Percentiles rank a stretch among this genome's conserved stretches.
These are phyloP conservation scores for Jaculus jaculus DNA, from an alignment of 2,113 vertebrate genomes.

Conservation along the genomic window DNA sequence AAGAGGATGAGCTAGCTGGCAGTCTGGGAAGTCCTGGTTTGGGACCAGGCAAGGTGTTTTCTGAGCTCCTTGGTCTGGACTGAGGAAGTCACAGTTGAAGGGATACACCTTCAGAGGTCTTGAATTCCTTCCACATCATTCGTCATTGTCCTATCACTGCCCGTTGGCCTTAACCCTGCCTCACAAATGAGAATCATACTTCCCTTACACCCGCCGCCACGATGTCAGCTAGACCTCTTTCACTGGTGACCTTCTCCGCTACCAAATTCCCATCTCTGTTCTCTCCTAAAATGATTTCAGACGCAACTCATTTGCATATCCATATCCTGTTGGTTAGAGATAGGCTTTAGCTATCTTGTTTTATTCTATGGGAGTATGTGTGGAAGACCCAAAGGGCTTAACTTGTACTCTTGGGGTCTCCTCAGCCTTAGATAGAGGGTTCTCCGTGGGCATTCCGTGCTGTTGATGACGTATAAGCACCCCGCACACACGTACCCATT, in stretches of 20 bases:
- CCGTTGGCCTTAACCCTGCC: neutral
- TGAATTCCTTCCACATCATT: neutral
- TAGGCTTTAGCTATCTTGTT: neutral
- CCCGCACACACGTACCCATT: neutral
- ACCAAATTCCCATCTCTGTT: neutral
- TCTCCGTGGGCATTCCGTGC: neutral
- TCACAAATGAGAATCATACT: neutral
- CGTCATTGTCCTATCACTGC: neutral
- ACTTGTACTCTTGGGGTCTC: neutral
- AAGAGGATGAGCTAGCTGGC: neutral
- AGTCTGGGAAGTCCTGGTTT: neutral
- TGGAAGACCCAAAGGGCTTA: neutral
- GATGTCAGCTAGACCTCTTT: neutral
- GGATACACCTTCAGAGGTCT: neutral
- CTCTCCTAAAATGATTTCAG: neutral
- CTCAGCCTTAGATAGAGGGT: neutral
- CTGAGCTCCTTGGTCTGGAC: neutral
- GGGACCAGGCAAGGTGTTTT: neutral
- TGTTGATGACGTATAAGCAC: neutral
- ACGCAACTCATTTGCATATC: neutral
- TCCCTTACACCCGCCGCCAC: neutral
- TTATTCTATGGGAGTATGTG: neutral
- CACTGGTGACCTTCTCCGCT: neutral
- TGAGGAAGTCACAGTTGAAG: neutral
- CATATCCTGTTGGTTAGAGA: neutral